Conservation (phyloP, 2,888 invertebrate genomes). For the Drosophila phalerata region DNA sequence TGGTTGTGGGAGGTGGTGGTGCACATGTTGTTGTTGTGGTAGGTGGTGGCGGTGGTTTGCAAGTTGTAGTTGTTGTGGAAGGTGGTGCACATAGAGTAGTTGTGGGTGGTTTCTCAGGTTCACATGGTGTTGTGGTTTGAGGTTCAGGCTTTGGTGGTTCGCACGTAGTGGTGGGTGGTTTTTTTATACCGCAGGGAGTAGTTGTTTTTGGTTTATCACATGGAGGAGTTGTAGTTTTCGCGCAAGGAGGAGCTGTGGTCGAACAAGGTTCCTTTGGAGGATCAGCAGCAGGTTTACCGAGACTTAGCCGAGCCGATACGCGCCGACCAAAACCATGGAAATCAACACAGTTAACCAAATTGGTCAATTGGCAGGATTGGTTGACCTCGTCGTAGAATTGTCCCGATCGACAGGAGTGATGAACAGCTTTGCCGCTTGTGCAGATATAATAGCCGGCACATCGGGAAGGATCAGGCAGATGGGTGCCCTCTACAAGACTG, state of each 20-base stretch:
- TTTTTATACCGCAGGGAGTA: neutral
- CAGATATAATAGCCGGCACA: slow-evolving; percentile 51
- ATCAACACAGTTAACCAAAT: slow-evolving; percentile 46
- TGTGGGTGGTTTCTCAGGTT: slow-evolving; percentile 4
- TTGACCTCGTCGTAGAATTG: slow-evolving; percentile 39
- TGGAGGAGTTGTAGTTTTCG: slow-evolving; percentile 13
- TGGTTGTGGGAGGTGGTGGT: slow-evolving; percentile 1
- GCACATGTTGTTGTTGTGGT: neutral
- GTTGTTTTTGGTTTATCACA: slow-evolving; percentile 12
- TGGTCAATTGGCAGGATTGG: slow-evolving; percentile 31
- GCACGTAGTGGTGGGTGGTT: slow-evolving; percentile 6
- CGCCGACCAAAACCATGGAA: slow-evolving; percentile 45
- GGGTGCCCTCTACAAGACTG: slow-evolving; percentile 30
- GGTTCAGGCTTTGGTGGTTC: neutral
- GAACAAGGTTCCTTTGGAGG: slow-evolving; percentile 2
- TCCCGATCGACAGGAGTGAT: slow-evolving; percentile 34
- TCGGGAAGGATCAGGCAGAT: slow-evolving; percentile 34
- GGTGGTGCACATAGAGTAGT: slow-evolving; percentile 12
- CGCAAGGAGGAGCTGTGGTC: slow-evolving; percentile 25
- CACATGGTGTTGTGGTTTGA: slow-evolving; percentile 5
- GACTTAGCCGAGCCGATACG: neutral
- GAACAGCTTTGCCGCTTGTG: slow-evolving; percentile 34
- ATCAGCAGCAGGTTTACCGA: neutral
- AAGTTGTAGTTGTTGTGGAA: slow-evolving; percentile 11
- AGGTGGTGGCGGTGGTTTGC: neutral